phyloP scores from a whole-genome alignment of 2,888 invertebrate genomes.

The Neoascia interrupta region DNA sequence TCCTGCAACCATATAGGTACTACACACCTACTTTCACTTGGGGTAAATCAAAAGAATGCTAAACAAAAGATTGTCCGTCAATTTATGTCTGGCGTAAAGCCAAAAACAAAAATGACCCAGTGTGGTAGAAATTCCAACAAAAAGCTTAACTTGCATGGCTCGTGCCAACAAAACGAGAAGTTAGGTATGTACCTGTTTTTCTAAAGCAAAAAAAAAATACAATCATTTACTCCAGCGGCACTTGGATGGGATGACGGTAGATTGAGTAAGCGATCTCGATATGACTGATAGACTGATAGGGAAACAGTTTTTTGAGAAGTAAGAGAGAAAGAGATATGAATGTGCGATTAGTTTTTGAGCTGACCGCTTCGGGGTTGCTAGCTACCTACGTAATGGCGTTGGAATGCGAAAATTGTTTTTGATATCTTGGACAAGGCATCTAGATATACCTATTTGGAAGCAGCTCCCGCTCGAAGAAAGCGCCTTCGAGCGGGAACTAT shows the following conservation, averaged over 20 bases:
- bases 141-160: slow-evolving; percentile 19
- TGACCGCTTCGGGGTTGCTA: not conserved
- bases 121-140: slow-evolving; percentile 14
- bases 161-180: slow-evolving; percentile 44
- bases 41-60: slow-evolving; percentile 4
- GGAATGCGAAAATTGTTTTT: not conserved
- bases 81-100: slow-evolving; percentile 2
- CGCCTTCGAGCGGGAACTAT: too few relatives aligned
- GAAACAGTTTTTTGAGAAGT: slow-evolving; percentile 32
- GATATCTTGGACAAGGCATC: too few relatives aligned
- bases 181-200: slow-evolving; percentile 18
- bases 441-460: too few relatives aligned
- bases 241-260: slow-evolving; percentile 25
- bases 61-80: slow-evolving; percentile 26
- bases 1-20: too few relatives aligned
- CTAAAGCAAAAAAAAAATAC: not conserved
- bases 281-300: slow-evolving; percentile 31
- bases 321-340: slow-evolving; percentile 10
- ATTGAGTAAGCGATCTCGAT: slow-evolving; percentile 35
- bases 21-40: slow-evolving; percentile 39
- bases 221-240: slow-evolving; percentile 36
- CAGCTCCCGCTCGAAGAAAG: too few relatives aligned
- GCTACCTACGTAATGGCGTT: not conserved
- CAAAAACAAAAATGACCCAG: slow-evolving; percentile 28
- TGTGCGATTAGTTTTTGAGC: slow-evolving; percentile 18